Base-by-base conservation (phyloP, 2,797 vertebrate species). In the Halcyon smyrnensis region DNA sequence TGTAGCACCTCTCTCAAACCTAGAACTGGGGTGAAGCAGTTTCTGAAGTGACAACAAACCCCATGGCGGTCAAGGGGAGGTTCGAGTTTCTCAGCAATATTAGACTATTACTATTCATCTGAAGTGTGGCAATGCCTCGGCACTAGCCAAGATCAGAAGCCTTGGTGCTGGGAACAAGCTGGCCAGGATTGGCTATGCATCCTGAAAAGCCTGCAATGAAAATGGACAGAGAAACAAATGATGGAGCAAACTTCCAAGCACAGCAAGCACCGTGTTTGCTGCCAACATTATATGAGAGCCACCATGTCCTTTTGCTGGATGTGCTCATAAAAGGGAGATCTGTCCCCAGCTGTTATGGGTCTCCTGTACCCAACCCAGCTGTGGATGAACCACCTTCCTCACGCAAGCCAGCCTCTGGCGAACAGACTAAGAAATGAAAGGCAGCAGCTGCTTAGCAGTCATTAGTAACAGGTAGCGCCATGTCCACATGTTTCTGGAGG, bases 21-120 rank as follows among this genome's bases (percentile, higher is more conserved):
- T 46, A n/a, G 23, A 64, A 27, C 12, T 18, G 5, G 1, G 21
- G 23, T 36, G 39, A 85, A 80, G 56, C 2, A 2, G 7, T 19
- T 95, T 25, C 79, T 68, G 25, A 80, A 83, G 48, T 36, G 32
- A 59, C 32, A 48, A 19, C 25, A 7, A 87, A 19, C 12, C 15
- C 16, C 50, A 20, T 13, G 28, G 46, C 0, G 0, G 14, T 51
- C 46, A 50, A 71, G 23, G 16, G 15, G 3, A 6, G 2, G 3
- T 11, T 76, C 36, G 37, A 32, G 15, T 53, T 90, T 76, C 56
- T 67, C 69, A 73, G 32, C 28, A 28, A 12, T 34, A n/a, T 48
- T 65, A 51, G 41, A 19, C 23, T 86, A 25, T 15, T 65, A 37
- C 5, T 57, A 19, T 48, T 37, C 11, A 13, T 15, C 37, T 41